Evolutionary conservation across 2,797 vertebrate species (phyloP).

Genomic region (Gymnodraco acuticeps): DNA sequence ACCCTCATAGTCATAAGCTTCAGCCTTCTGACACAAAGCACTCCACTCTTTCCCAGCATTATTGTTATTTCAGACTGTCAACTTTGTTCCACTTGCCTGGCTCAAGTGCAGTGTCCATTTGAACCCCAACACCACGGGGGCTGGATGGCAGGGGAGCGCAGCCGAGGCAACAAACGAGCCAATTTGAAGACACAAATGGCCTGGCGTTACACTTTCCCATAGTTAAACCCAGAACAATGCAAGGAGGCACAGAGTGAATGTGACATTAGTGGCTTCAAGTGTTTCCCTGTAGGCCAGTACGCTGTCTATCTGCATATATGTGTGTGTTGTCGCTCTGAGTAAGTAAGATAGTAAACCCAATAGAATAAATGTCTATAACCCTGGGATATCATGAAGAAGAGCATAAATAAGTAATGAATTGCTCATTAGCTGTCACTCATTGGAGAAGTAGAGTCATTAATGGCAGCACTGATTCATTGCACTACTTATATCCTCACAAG

Average conservation of each 20-base stretch:
- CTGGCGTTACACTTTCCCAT: constrained; percentile 64
- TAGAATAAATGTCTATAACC: constrained; percentile 55
- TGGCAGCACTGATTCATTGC: constrained; percentile 50
- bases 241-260: constrained; percentile 62
- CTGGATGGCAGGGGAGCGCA: constrained; percentile 41
- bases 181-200: constrained; percentile 74
- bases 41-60: constrained; percentile 24
- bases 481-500: constrained; percentile 28
- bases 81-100: constrained; percentile 43
- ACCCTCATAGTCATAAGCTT: constrained; percentile 10
- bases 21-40: constrained; percentile 1
- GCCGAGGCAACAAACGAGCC: constrained; percentile 65
- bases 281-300: constrained; percentile 66
- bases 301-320: constrained; percentile 32
- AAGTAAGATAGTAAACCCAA: constrained; percentile 46
- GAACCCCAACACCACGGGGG: constrained; percentile 45
- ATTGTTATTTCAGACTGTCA: constrained; percentile 40
- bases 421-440: constrained; percentile 63
- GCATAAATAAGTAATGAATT: constrained; percentile 62
- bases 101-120: constrained; percentile 51
- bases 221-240: constrained; percentile 71
- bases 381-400: constrained; percentile 42
- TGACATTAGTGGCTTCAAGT: constrained; percentile 69
- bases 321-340: constrained; percentile 44
- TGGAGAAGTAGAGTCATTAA: constrained; percentile 51